phyloP scores from a whole-genome alignment of 2,797 vertebrate species.

The Pempheris klunzingeri region DNA sequence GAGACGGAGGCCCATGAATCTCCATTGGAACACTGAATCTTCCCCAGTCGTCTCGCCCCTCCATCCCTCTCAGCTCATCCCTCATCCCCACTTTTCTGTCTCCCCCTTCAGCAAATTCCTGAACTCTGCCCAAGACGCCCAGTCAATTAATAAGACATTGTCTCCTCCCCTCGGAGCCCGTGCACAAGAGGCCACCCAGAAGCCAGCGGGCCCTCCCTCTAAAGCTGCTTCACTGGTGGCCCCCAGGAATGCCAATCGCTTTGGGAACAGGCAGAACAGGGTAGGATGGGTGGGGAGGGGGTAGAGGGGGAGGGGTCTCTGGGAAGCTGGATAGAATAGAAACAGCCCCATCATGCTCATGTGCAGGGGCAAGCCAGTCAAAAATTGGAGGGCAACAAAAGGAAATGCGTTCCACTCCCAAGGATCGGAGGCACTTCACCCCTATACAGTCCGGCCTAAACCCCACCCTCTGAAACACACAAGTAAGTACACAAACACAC shows the following conservation, averaged over 20 bases:
- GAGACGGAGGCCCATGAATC: conserved; percentile 55
- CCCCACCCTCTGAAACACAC: conserved; percentile 33
- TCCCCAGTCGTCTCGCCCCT: conserved; percentile 45
- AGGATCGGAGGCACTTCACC: conserved; percentile 75
- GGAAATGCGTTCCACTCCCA: conserved; percentile 75
- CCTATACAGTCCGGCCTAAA: conserved; percentile 57
- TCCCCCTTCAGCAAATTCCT: conserved; percentile 81
- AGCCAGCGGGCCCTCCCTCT: conserved; percentile 86
- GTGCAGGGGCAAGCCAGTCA: conserved; percentile 78
- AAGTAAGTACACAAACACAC: conserved; percentile 14
- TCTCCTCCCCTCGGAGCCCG: conserved; percentile 84
- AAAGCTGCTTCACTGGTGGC: conserved; percentile 98
- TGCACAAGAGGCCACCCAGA: conserved; percentile 94
- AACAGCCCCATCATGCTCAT: conserved; percentile 81
- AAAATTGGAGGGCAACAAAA: conserved; percentile 82
- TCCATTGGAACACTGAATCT: conserved; percentile 51
- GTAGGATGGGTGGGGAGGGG: conserved; percentile 28
- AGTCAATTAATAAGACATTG: conserved; percentile 93
- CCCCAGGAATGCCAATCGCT: conserved; percentile 91
- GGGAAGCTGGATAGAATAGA: conserved; percentile 80
- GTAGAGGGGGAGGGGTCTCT: conserved; percentile 19
- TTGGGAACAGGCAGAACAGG: conserved; percentile 74
- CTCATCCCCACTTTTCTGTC: conserved; percentile 60
- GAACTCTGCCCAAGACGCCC: conserved; percentile 85
- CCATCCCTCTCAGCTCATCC: conserved; percentile 63